Percentiles rank a stretch among this genome's conserved stretches.
Conservation (phyloP, 2,797 vertebrate species). For the Lindbergichthys nudifrons region DNA sequence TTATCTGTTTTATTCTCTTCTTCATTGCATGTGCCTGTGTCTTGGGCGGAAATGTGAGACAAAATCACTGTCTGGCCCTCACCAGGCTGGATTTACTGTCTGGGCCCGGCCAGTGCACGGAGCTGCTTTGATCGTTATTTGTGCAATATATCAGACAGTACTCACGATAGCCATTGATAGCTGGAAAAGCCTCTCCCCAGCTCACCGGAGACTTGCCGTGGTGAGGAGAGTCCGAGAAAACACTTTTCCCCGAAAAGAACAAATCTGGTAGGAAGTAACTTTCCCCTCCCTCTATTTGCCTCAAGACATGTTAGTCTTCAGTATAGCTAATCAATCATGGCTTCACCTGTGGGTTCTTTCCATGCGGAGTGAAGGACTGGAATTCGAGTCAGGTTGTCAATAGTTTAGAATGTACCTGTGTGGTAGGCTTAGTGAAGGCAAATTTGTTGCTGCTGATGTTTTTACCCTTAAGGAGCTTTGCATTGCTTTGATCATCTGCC, state of each 20-base stretch:
- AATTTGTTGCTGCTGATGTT: conserved; percentile 68
- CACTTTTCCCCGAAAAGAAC: conserved; percentile 8
- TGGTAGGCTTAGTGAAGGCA: conserved; percentile 49
- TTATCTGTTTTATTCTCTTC: conserved; percentile 68
- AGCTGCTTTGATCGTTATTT: conserved; percentile 74
- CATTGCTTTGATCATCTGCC: conserved; percentile 57
- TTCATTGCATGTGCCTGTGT: conserved; percentile 74
- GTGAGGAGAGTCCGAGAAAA: conserved; percentile 29
- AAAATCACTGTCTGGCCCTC: conserved; percentile 70
- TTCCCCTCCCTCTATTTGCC: conserved; percentile 43
- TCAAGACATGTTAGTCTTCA: conserved; percentile 57
- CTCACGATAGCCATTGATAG: conserved; percentile 57
- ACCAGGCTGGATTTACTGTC: conserved; percentile 68
- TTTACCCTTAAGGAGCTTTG: conserved; percentile 46
- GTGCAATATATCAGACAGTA: conserved; percentile 66
- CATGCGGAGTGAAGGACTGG: conserved; percentile 27
- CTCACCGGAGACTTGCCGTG: conserved; percentile 38
- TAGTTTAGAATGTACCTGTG: conserved; percentile 49
- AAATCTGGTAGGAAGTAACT: conserved; percentile 32
- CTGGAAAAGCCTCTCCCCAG: conserved; percentile 34
- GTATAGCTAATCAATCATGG: conserved; percentile 58
- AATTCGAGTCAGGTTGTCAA: conserved; percentile 60
- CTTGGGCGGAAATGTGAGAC: conserved; percentile 79
- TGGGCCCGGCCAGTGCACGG: conserved; percentile 42
- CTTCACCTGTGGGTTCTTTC: conserved; percentile 66